Evolutionary conservation across 37 sponge, comb jelly and placozoan species (phyloP).

Genomic region (Petrosia ficiformis): DNA sequence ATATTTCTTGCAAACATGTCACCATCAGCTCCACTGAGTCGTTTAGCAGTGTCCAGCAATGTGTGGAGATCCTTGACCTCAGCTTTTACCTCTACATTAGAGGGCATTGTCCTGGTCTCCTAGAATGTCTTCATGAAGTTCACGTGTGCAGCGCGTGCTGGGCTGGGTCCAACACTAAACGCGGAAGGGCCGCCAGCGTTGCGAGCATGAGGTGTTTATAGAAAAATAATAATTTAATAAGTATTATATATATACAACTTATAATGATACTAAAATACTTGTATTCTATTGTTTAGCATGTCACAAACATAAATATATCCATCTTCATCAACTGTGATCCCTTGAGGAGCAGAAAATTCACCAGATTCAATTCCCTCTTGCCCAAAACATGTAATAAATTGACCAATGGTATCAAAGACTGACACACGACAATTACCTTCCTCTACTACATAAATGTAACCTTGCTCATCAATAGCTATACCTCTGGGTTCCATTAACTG

Average conservation of each 20-base stretch:
- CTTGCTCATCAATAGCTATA: constrained; percentile 10
- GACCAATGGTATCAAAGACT: constrained; percentile 8
- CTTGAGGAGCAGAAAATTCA: constrained; percentile 26
- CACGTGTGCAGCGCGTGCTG: no score
- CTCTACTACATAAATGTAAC: constrained; percentile 27
- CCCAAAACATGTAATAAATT: constrained; percentile 17
- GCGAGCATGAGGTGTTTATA: no score
- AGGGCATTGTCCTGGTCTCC: constrained; percentile 43
- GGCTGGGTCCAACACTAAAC: no score
- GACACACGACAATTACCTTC: constrained; percentile 8
- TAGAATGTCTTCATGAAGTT: no score
- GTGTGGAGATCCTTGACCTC: constrained; percentile 15
- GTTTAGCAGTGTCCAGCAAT: constrained; percentile 26
- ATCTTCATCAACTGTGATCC: constrained; percentile 37
- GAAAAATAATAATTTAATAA: no score
- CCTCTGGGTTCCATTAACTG: constrained; percentile 16
- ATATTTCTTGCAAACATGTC: neutral
- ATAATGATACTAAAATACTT: constrained; percentile 43
- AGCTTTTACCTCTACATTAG: constrained; percentile 78
- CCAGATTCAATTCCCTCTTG: constrained; percentile 15
- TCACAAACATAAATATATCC: constrained; percentile 46
- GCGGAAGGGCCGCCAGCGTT: no score
- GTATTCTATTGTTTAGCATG: constrained; percentile 25
- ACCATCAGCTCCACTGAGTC: constrained; percentile 51
- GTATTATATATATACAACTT: no score